Conservation (phyloP, 2,113 vertebrate species). For the Spizaetus ornatus region DNA sequence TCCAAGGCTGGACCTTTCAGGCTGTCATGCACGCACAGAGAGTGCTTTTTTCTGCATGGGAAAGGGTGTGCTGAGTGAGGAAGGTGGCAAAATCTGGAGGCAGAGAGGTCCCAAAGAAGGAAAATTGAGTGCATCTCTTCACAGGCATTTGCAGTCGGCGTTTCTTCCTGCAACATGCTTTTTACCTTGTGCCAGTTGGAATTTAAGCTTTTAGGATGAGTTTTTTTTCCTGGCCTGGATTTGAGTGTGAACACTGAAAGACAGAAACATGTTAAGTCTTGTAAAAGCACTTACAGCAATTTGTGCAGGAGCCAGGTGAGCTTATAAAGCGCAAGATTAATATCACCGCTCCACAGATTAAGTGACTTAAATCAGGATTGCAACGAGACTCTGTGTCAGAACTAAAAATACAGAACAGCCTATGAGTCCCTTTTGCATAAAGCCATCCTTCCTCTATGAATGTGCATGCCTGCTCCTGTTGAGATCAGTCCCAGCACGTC, state of each 20-base stretch:
- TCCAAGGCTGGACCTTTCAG: not conserved
- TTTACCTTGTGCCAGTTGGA: not conserved
- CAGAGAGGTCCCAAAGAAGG: not conserved
- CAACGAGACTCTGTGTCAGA: not conserved
- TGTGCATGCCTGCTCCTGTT: not conserved
- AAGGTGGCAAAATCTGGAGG: not conserved
- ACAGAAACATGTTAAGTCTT: not conserved
- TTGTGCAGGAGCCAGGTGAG: not conserved
- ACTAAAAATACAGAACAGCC: not conserved
- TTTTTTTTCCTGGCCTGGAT: not conserved
- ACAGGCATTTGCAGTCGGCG: not conserved
- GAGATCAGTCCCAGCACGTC: not conserved
- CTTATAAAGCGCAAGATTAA: not conserved
- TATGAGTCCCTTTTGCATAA: not conserved
- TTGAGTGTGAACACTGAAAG: not conserved
- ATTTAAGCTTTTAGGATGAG: not conserved
- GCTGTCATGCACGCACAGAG: not conserved
- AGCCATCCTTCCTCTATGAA: not conserved
- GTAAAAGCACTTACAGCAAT: not conserved
- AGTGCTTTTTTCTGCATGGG: not conserved
- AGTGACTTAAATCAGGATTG: not conserved
- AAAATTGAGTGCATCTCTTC: not conserved
- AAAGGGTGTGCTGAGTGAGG: not conserved
- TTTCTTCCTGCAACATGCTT: not conserved
- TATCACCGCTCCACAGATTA: not conserved